Conservation (phyloP, 2,797 vertebrate genomes). For the Pipistrellus kuhlii region DNA sequence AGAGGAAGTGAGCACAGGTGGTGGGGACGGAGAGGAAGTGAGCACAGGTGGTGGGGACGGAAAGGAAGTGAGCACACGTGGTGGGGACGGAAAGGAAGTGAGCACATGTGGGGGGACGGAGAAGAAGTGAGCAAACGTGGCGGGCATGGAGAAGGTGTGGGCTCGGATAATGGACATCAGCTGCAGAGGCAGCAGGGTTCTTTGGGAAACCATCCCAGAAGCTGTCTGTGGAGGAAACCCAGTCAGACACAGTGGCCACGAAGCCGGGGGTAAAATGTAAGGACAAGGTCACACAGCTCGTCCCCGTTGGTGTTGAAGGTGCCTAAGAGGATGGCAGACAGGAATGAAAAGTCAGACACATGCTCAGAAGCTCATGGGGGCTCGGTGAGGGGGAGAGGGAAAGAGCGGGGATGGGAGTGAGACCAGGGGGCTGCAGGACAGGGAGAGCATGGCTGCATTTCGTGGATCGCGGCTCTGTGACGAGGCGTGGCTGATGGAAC, state of each 20-base stretch:
- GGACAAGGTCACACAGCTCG: background rate
- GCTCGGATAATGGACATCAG: background rate
- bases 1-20: too few relatives aligned
- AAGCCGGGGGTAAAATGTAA: background rate
- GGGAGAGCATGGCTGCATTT: too few relatives aligned
- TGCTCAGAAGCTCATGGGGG: background rate
- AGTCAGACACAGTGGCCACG: background rate
- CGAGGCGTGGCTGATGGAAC: too few relatives aligned
- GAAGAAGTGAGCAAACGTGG: too few relatives aligned
- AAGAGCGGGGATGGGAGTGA: background rate
- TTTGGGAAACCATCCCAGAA: background rate
- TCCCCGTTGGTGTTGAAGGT: background rate
- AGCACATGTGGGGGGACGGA: too few relatives aligned
- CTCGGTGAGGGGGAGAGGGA: background rate
- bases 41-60: too few relatives aligned
- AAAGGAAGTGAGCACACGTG: too few relatives aligned
- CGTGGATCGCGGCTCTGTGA: too few relatives aligned
- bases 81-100: too few relatives aligned
- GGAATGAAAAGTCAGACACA: background rate
- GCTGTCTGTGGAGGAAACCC: background rate
- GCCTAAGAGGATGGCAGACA: background rate
- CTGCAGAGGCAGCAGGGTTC: background rate
- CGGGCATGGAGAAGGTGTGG: background rate
- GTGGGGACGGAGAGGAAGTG: too few relatives aligned
- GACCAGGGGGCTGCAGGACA: fast-evolving